A percentile compares a stretch with the other conserved stretches of the same genome.
These are phyloP conservation scores for Saturnia japonica DNA, from an alignment of 2,888 invertebrate genomes.

Conservation along the genomic window DNA sequence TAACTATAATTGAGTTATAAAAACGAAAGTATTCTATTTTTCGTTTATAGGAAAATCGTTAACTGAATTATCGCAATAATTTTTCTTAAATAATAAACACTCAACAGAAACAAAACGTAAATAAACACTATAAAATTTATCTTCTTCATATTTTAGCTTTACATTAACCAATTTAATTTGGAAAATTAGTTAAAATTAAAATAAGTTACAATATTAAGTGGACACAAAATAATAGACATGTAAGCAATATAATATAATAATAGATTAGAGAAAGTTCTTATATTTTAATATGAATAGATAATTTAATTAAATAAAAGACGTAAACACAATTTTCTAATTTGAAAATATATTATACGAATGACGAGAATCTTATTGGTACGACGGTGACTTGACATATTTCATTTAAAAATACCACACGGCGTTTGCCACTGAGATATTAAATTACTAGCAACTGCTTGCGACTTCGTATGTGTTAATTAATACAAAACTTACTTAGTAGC, in stretches of 20 bases:
- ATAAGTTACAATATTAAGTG: not conserved
- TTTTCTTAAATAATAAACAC: no score
- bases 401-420: no score
- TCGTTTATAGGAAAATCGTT: not conserved
- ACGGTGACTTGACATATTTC: not conserved
- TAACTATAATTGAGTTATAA: not conserved
- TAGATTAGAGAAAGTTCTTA: no score
- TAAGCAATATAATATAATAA: no score
- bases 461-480: no score
- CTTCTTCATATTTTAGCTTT: not conserved
- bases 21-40: not conserved
- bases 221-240: not conserved
- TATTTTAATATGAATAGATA: not conserved
- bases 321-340: not conserved
- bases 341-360: not conserved
- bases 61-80: not conserved
- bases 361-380: not conserved
- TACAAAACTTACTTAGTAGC: no score
- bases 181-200: not conserved
- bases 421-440: no score
- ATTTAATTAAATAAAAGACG: not conserved
- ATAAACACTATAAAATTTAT: not conserved
- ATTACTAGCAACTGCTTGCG: no score
- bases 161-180: no score
- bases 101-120: not conserved